A percentile compares a stretch with the other conserved stretches of the same genome.
Conservation (phyloP, 2,888 invertebrate species). For the Lissonota sp. region DNA sequence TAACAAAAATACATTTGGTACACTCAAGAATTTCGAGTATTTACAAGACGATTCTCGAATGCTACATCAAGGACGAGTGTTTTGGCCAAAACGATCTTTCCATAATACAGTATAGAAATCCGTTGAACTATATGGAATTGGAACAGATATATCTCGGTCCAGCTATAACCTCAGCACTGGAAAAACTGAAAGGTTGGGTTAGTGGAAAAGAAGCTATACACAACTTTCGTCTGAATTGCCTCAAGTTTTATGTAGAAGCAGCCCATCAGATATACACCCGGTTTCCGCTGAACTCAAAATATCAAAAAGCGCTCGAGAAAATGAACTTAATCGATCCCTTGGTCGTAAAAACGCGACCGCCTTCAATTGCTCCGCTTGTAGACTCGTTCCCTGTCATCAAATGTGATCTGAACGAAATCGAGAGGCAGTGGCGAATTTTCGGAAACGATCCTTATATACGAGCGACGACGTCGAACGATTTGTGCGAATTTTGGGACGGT, state of each 20-base stretch:
- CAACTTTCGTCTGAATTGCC: slow-evolving; percentile 28
- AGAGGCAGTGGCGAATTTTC: not conserved
- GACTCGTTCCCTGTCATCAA: slow-evolving; percentile 4
- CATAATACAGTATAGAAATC: too few species aligned
- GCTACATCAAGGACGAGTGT: not conserved
- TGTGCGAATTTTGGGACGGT: not conserved
- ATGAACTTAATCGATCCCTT: not conserved
- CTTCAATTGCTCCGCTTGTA: slow-evolving; percentile 14
- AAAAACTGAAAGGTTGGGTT: not conserved
- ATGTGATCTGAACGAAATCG: not conserved
- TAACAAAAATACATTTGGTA: slow-evolving; percentile 5
- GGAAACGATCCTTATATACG: not conserved
- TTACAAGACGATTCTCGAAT: not conserved
- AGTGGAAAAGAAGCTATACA: slow-evolving; percentile 7
- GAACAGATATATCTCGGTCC: too few species aligned
- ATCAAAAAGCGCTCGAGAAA: not conserved
- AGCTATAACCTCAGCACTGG: too few species aligned
- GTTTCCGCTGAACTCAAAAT: slow-evolving; percentile 6
- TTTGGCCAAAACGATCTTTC: slow-evolving; percentile 2
- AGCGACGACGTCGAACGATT: not conserved
- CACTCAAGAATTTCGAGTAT: not conserved
- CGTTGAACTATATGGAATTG: too few species aligned
- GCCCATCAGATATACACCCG: slow-evolving; percentile 5
- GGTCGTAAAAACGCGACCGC: not conserved
- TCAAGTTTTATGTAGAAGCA: slow-evolving; percentile 21